Base-by-base conservation (phyloP, 2,113 vertebrate species). In the Xenopus borealis region DNA sequence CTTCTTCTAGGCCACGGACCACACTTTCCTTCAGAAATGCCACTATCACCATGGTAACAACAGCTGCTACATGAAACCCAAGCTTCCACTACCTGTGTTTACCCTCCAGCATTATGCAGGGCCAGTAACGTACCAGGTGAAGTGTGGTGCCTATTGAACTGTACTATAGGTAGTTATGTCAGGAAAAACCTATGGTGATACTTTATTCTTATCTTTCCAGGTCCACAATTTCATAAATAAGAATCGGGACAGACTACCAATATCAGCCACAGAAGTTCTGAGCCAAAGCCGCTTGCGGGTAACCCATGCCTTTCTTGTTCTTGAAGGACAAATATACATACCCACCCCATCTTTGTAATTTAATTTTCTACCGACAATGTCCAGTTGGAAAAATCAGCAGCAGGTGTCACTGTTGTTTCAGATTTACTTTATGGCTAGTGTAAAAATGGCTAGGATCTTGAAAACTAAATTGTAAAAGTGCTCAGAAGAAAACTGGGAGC, bases 11-110 rank as follows among this genome's bases (percentile, higher is more conserved):
- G 96, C 94, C 80, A 98, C 95, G 2, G 95, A 98, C 85, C 95
- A 98, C 82, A 96, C 94, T 72, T 98, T 98, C 81, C 92, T 98
- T 14, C 95, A 96, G 82, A 98, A 97, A 82, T 98, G 95, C 87
- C 96, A 97, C 82, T 97, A 97, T 72, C 94, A 95, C 83, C 94
- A 97, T 20, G 85, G 88, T 1, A 87, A 88, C 67, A 95, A 87
- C 72, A 88, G 85, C 0, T 88, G 84, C 88, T 97, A 98, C 23
- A 66, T 79, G 86, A 98, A 96, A 80, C 94, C 96, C 74, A 94
- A 92, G 81, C 87, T 94, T 79, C 95, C 94, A 27, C 81, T 96
- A 79, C 95, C 96, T n/a, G 88, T 94, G 57, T 98, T 99, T 83
- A 94, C 93, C 0, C 76, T 98, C 78, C 91, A 90, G 16, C 96